phyloP scores from a whole-genome alignment of 2,888 invertebrate genomes.

The Drosophila maculinotata region DNA sequence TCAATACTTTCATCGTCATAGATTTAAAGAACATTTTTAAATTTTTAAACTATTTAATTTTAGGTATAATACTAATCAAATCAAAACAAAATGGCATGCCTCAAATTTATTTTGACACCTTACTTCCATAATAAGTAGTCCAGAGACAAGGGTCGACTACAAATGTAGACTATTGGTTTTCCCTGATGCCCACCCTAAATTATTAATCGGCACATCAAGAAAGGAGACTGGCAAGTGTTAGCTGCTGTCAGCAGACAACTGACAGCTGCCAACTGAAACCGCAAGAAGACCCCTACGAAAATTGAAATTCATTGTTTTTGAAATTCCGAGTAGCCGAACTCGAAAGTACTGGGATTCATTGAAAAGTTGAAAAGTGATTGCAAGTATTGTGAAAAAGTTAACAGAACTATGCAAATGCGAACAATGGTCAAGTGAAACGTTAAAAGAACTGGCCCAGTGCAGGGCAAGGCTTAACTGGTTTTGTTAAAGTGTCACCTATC shows the following conservation, averaged over 20 bases:
- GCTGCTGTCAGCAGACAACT: slow-evolving; percentile 22
- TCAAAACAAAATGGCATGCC: slow-evolving; percentile 1
- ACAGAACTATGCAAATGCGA: slow-evolving; percentile 4
- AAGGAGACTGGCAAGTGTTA: slow-evolving; percentile 14
- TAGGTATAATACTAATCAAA: background rate
- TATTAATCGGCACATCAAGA: slow-evolving; percentile 27
- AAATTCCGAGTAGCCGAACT: background rate
- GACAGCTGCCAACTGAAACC: slow-evolving; percentile 32
- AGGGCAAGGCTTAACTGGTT: background rate
- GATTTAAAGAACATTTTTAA: too few species aligned
- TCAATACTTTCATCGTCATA: too few species aligned
- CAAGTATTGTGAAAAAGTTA: slow-evolving; percentile 7
- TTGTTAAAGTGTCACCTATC: slow-evolving; percentile 28
- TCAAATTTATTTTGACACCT: slow-evolving; percentile 22
- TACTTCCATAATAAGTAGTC: slow-evolving; percentile 8
- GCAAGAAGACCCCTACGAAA: background rate
- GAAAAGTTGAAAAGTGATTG: slow-evolving; percentile 1
- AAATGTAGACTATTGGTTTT: slow-evolving; percentile 1
- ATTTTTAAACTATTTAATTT: background rate
- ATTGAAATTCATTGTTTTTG: slow-evolving; percentile 13
- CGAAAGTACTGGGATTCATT: background rate
- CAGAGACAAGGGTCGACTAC: slow-evolving; percentile 42
- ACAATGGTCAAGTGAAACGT: slow-evolving; percentile 6
- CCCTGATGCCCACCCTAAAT: slow-evolving; percentile 4
- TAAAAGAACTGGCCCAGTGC: background rate